phyloP scores from a whole-genome alignment of 2,888 invertebrate genomes.

The Imbricaverruca yamaguchii region DNA sequence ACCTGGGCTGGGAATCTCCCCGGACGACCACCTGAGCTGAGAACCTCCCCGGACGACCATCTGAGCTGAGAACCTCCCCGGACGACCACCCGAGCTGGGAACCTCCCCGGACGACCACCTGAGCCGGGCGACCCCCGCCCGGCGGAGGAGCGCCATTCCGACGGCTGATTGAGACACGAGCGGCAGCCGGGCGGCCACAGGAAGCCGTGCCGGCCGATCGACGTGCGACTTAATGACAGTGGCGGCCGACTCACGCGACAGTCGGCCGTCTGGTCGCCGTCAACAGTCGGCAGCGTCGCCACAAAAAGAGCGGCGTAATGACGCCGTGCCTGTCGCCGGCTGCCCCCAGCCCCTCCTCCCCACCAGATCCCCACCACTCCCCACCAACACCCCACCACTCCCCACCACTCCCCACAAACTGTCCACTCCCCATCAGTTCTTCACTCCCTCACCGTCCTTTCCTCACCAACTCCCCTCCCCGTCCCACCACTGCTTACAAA shows the following conservation, averaged over 20 bases:
- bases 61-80: too few relatives aligned
- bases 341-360: background rate
- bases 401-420: too few relatives aligned
- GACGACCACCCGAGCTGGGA: too few relatives aligned
- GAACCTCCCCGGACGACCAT: too few relatives aligned
- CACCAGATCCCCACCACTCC: background rate
- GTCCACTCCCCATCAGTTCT: too few relatives aligned
- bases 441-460: too few relatives aligned
- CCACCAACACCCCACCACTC: too few relatives aligned
- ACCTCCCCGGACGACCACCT: background rate
- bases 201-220: background rate
- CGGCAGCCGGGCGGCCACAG: background rate
- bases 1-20: too few relatives aligned
- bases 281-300: background rate
- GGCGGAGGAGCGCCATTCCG: too few relatives aligned
- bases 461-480: too few relatives aligned
- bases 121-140: background rate
- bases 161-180: background rate
- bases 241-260: background rate
- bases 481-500: too few relatives aligned
- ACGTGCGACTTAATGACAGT: background rate
- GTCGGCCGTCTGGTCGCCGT: background rate
- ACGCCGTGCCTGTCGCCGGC: background rate
- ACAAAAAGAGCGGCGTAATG: background rate
- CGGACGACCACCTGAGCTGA: too few relatives aligned